These are phyloP conservation scores for Xyrauchen texanus DNA, from an alignment of 2,113 vertebrate species.

Conservation along the genomic window DNA sequence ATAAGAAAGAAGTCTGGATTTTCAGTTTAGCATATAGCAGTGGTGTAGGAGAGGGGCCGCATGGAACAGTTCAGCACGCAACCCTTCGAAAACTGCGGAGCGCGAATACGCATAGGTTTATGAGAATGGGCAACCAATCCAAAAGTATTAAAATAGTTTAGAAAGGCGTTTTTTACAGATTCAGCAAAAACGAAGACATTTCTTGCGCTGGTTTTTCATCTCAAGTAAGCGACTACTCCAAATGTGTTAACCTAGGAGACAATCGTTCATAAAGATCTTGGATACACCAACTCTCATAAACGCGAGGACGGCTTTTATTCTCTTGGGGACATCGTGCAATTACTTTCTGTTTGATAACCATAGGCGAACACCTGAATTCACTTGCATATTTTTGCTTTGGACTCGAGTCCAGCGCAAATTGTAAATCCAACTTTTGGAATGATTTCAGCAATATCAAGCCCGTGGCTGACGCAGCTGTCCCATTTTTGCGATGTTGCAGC, in stretches of 20 bases:
- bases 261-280: neutral
- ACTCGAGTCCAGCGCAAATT: conserved; percentile 57
- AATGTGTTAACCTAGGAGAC: conserved; percentile 20
- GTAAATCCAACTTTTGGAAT: conserved; percentile 83
- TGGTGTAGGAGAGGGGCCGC: conserved; percentile 64
- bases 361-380: conserved; percentile 6
- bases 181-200: neutral
- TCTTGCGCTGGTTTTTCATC: neutral
- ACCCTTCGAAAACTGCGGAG: conserved; percentile 49
- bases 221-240: no score
- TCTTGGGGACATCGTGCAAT: conserved; percentile 28
- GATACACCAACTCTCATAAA: neutral
- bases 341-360: conserved; percentile 25
- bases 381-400: conserved; percentile 34
- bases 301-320: neutral
- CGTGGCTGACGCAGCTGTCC: conserved; percentile 99
- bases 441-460: conserved; percentile 98
- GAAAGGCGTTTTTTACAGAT: neutral
- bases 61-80: conserved; percentile 48
- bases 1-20: conserved; percentile 72
- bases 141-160: neutral
- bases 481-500: conserved; percentile 99
- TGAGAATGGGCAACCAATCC: neutral
- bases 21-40: conserved; percentile 62
- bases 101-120: neutral